Percentiles rank a stretch among this genome's conserved stretches.
phyloP scores from a whole-genome alignment of 2,113 vertebrate genomes.

The Tiliqua scincoides region DNA sequence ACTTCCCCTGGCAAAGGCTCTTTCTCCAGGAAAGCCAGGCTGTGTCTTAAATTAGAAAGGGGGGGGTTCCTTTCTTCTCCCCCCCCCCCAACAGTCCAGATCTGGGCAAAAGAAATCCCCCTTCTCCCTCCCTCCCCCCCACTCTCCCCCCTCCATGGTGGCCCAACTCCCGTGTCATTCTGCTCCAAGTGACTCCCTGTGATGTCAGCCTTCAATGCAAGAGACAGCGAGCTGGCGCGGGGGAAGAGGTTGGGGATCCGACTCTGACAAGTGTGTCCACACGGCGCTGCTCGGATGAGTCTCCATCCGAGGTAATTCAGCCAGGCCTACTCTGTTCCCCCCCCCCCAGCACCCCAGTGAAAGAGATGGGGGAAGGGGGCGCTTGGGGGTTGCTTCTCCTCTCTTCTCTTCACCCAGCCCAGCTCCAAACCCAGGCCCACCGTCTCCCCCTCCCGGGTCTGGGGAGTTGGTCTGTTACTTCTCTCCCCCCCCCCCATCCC shows the following conservation, averaged over 20 bases:
- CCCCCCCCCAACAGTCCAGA: conserved; percentile 33
- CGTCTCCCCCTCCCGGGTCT: conserved; percentile 67
- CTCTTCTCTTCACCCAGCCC: conserved; percentile 45
- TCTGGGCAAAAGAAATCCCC: not conserved
- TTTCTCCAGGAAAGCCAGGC: conserved; percentile 57
- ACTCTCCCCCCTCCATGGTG: conserved; percentile 56
- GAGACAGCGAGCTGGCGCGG: conserved; percentile 86
- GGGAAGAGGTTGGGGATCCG: conserved; percentile 86
- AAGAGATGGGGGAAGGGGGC: conserved; percentile 16
- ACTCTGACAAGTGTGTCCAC: conserved; percentile 88
- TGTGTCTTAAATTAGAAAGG: conserved; percentile 66
- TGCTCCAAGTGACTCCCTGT: conserved; percentile 85
- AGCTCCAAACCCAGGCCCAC: conserved; percentile 64
- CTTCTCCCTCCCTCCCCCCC: conserved; percentile 17
- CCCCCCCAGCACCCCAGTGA: conserved; percentile 30
- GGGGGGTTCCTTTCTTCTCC: conserved; percentile 63
- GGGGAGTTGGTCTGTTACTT: conserved; percentile 83
- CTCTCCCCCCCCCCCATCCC: conserved; percentile 21
- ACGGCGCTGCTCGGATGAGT: conserved; percentile 81
- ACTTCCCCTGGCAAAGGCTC: conserved; percentile 56
- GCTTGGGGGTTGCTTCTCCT: conserved; percentile 39
- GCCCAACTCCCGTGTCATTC: conserved; percentile 80
- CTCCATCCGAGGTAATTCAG: conserved; percentile 80
- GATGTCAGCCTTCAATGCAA: conserved; percentile 88
- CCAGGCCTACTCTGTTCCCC: conserved; percentile 39